Percentiles rank a stretch among this genome's conserved stretches.
These are phyloP conservation scores for Labrus mixtus DNA, from an alignment of 2,113 vertebrate genomes.

Conservation along the genomic window DNA sequence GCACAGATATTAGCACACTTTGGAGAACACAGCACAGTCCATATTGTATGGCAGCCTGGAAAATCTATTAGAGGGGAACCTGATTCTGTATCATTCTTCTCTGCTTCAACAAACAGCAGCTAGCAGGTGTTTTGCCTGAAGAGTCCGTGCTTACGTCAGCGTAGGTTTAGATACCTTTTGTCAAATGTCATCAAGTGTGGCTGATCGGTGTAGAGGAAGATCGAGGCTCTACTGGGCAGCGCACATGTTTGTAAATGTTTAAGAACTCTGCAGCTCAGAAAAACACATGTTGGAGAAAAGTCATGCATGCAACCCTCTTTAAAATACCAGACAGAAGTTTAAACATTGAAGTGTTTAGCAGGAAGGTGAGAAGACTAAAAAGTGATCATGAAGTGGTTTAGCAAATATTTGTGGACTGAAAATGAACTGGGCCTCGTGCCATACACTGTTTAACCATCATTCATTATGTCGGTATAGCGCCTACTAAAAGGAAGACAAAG, in stretches of 20 bases:
- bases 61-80: not conserved
- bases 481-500: too few relatives aligned
- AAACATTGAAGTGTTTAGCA: not conserved
- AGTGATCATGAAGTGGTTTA: not conserved
- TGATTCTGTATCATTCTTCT: not conserved
- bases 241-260: not conserved
- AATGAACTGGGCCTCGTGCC: conserved; percentile 1
- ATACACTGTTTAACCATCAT: not conserved
- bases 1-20: not conserved
- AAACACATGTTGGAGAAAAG: not conserved
- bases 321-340: not conserved
- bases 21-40: not conserved
- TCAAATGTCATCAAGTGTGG: not conserved
- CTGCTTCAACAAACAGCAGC: not conserved
- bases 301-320: not conserved
- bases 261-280: conserved; percentile 2
- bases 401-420: conserved; percentile 29
- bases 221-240: not conserved
- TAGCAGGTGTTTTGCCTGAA: conserved; percentile 7
- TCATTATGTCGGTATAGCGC: not conserved
- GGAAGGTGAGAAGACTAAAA: not conserved
- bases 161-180: conserved; percentile 1
- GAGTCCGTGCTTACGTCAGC: not conserved
- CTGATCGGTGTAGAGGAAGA: conserved; percentile 4
- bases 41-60: too few relatives aligned